Percentiles rank a stretch among this genome's conserved stretches.
Evolutionary conservation across 2,113 vertebrate species (phyloP).

Genomic region (Hippocampus guttulatus): DNA sequence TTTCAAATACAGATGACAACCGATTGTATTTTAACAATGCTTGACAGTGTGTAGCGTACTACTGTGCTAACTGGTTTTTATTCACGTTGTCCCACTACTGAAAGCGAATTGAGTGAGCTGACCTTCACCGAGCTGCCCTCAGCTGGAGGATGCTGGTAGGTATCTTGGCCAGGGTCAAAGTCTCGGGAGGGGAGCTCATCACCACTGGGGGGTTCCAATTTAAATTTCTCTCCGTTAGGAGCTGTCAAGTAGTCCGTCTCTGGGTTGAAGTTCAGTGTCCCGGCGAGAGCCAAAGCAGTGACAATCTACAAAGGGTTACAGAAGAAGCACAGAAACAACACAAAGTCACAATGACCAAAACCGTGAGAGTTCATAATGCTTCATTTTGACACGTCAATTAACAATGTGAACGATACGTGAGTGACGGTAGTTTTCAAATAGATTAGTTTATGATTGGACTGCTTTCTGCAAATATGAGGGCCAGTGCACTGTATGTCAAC

Average conservation of each 20-base stretch:
- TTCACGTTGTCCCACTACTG: neutral
- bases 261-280: conserved; percentile 90
- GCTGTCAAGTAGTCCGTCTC: conserved; percentile 87
- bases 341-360: neutral
- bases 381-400: too few species aligned
- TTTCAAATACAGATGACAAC: neutral
- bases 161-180: conserved; percentile 96
- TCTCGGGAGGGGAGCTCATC: conserved; percentile 86
- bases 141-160: conserved; percentile 91
- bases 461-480: neutral
- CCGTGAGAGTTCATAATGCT: too few species aligned
- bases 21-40: neutral
- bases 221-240: conserved; percentile 89
- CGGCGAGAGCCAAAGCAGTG: conserved; percentile 88
- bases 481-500: neutral
- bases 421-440: too few species aligned
- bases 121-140: conserved; percentile 65
- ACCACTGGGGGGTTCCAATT: conserved; percentile 81
- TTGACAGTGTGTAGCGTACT: neutral
- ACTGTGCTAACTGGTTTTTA: neutral
- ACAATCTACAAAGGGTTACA: conserved; percentile 80
- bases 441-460: neutral
- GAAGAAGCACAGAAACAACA: neutral
- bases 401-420: too few species aligned
- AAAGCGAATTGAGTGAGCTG: neutral